Evolutionary conservation across 2,113 vertebrate genomes (phyloP).

Genomic region (Microtus pennsylvanicus): DNA sequence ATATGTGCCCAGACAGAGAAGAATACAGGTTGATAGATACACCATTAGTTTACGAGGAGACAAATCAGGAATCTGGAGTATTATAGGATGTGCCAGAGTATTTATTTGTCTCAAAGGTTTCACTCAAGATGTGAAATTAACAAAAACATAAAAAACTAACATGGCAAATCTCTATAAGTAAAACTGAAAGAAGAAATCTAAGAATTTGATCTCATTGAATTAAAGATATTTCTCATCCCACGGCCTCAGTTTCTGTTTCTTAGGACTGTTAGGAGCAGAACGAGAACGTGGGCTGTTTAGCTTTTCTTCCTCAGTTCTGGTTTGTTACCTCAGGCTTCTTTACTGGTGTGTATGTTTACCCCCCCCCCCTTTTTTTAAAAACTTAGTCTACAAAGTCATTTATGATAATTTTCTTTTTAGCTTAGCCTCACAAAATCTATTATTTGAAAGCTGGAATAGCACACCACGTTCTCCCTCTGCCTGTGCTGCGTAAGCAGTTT

Average conservation of each 20-base stretch:
- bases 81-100: neutral
- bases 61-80: neutral
- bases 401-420: conserved; percentile 83
- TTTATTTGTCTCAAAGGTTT: conserved; percentile 9
- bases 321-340: conserved; percentile 70
- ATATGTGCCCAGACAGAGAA: conserved; percentile 14
- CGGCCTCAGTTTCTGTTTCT: neutral
- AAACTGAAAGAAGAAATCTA: neutral
- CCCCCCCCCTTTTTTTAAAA: conserved; percentile 74
- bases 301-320: conserved; percentile 58
- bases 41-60: neutral
- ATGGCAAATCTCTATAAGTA: neutral
- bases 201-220: neutral
- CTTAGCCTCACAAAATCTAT: conserved; percentile 81
- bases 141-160: neutral
- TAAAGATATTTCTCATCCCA: neutral
- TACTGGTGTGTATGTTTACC: conserved; percentile 79
- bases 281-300: neutral
- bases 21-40: neutral
- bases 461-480: conserved; percentile 65
- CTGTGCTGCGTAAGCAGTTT: conserved; percentile 69
- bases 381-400: conserved; percentile 81
- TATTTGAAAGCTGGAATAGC: conserved; percentile 74
- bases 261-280: neutral
- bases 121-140: conserved; percentile 47